Evolutionary conservation across 2,113 vertebrate species (phyloP), one percentile per base, ranked within the genome.

Genomic region (Litocranius walleri): DNA sequence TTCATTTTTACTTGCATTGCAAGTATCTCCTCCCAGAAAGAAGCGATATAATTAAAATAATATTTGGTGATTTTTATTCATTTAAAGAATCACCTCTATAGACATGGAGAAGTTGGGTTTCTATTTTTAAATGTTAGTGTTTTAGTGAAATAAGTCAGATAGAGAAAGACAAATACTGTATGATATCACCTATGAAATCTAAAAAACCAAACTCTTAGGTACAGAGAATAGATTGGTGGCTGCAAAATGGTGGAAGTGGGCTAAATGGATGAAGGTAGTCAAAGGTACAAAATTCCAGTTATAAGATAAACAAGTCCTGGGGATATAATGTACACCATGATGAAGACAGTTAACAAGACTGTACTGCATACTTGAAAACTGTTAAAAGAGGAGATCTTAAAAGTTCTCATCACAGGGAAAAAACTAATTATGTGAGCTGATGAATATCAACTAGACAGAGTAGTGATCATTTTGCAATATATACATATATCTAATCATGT

Each of bases 21-120:
- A 95, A 45, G 33, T 21, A 19, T 86, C 77, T 91, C 45, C 88
- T 43, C n/a, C 54, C 48, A 78, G 74, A 94, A 92, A 97, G 30
- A 3, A 92, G 7, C 13, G 19, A 13, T 48, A 7, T 64, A 92
- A 95, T 97, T 96, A 91, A 97, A 95, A 97, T 59, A 95, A 54
- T 15, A 82, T 71, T 61, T 88, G 23, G 40, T 82, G 33, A 15
- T 27, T 95, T 89, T 50, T 77, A 67, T 92, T 96, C 52, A 95
- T 84, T 56, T 74, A 85, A 92, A 91, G 90, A 64, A 74, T 78
- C 9, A 57, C 90, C 95, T 87, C 91, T 85, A 67, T 56, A 86
- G 62, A 93, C 64, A 95, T 77, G 5, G 27, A 92, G 43, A 81
- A 56, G 36, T 30, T 95, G 52, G 8, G 1, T 61, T 96, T 95